These are phyloP conservation scores for Drosophila pseudotalamancana DNA, from an alignment of 2,888 invertebrate genomes.

Conservation along the genomic window DNA sequence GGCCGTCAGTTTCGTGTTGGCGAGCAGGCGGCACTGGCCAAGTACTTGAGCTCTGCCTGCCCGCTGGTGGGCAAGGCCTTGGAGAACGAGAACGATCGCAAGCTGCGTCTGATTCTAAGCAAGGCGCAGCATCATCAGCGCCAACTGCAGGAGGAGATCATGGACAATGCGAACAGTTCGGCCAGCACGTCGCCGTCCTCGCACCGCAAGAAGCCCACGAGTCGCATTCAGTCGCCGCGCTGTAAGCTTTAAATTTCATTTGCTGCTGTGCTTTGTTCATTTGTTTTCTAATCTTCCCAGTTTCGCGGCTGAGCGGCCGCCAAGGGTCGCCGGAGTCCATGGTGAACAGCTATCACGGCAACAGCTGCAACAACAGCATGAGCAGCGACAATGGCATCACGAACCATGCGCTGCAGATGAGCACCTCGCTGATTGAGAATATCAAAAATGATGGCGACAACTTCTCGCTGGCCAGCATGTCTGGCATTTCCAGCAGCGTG, in stretches of 20 bases:
- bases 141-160: slow-evolving; percentile 90
- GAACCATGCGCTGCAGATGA: slow-evolving; percentile 82
- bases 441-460: slow-evolving; percentile 85
- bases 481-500: slow-evolving; percentile 73
- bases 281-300: slow-evolving; percentile 74
- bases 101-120: slow-evolving; percentile 92
- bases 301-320: slow-evolving; percentile 84
- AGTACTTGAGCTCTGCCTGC: slow-evolving; percentile 93
- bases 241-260: slow-evolving; percentile 67
- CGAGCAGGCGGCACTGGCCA: slow-evolving; percentile 91
- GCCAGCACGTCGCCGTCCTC: slow-evolving; percentile 84
- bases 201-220: slow-evolving; percentile 82
- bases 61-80: slow-evolving; percentile 92
- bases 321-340: slow-evolving; percentile 90
- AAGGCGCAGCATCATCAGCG: slow-evolving; percentile 96
- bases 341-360: slow-evolving; percentile 89
- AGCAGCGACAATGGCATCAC: slow-evolving; percentile 76
- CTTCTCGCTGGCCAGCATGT: slow-evolving; percentile 75
- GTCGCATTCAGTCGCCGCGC: slow-evolving; percentile 84
- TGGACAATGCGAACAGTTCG: slow-evolving; percentile 82
- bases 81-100: slow-evolving; percentile 94
- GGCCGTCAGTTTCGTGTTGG: slow-evolving; percentile 94
- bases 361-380: slow-evolving; percentile 77
- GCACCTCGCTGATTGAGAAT: slow-evolving; percentile 84
- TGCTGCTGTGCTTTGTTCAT: neutral